Evolutionary conservation across 2,888 invertebrate genomes (phyloP).

Genomic region (Furcula furcula): DNA sequence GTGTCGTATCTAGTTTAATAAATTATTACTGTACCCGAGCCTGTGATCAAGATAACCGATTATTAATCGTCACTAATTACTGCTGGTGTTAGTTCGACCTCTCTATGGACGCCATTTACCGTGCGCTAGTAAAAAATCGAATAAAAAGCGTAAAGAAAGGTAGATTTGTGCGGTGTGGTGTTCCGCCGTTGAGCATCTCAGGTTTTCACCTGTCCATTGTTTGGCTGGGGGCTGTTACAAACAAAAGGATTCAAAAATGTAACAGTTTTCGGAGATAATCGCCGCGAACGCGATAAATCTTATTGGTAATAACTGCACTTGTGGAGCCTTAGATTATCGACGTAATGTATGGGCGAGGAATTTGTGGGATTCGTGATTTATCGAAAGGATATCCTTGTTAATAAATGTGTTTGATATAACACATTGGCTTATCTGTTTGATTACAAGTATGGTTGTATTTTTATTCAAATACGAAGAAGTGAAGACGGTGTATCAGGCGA

Average conservation of each 20-base stretch:
- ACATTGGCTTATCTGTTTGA: conserved; percentile 5
- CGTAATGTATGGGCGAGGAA: conserved; percentile 58
- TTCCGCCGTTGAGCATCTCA: conserved; percentile 43
- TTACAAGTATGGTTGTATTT: too few relatives aligned
- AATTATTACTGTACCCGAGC: conserved; percentile 66
- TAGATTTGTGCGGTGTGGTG: conserved; percentile 51
- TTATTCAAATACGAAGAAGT: too few relatives aligned
- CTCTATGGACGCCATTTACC: conserved; percentile 77
- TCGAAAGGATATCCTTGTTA: conserved; percentile 40
- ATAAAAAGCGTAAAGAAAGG: conserved; percentile 78
- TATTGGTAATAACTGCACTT: conserved; percentile 75
- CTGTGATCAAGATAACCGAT: conserved; percentile 77
- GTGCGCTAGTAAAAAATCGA: conserved; percentile 58
- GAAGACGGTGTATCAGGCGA: too few relatives aligned
- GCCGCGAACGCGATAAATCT: conserved; percentile 68
- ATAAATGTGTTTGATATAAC: conserved; percentile 16
- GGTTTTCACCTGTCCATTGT: conserved; percentile 73
- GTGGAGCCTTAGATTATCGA: conserved; percentile 63
- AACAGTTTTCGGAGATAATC: conserved; percentile 77
- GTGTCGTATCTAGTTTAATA: conserved; percentile 35
- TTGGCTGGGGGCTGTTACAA: conserved; percentile 70
- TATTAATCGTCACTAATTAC: conserved; percentile 81
- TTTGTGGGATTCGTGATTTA: conserved; percentile 59
- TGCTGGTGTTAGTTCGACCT: conserved; percentile 80
- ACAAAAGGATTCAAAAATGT: conserved; percentile 79